Evolutionary conservation across 2,113 vertebrate species (phyloP).

Genomic region (Dissostichus mawsoni): DNA sequence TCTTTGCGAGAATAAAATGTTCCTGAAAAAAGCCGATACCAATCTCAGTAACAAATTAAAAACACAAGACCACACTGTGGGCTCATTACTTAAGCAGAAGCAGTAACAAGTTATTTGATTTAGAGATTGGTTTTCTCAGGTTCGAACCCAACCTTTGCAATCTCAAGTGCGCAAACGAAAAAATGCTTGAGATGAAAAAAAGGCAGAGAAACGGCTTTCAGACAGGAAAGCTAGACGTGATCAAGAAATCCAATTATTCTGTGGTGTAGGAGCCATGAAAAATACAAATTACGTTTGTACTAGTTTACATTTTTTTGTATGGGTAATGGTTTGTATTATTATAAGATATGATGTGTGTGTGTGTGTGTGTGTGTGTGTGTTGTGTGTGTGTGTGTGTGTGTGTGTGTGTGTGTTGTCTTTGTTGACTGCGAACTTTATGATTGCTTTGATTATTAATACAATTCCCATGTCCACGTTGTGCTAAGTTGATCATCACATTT

Average conservation of each 20-base stretch:
- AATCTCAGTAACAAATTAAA: conserved; percentile 45
- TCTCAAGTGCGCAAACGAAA: conserved; percentile 16
- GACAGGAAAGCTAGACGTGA: conserved; percentile 20
- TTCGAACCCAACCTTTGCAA: conserved; percentile 29
- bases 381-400: too few species aligned
- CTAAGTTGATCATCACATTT: too few species aligned
- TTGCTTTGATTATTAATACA: too few species aligned
- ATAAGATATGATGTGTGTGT: too few species aligned
- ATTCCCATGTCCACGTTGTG: too few species aligned
- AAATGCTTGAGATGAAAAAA: conserved; percentile 20
- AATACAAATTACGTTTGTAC: too few species aligned
- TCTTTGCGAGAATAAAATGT: background rate
- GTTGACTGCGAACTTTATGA: too few species aligned
- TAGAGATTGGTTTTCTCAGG: conserved; percentile 31
- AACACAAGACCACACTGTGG: conserved; percentile 23
- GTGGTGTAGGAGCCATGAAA: too few species aligned
- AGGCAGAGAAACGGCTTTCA: conserved; percentile 10
- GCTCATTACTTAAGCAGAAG: conserved; percentile 52
- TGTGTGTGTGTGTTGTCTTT: too few species aligned
- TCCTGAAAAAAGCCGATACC: conserved; percentile 23
- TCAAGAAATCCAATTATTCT: background rate
- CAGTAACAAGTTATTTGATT: conserved; percentile 63
- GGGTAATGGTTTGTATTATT: too few species aligned
- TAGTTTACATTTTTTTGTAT: too few species aligned
- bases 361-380: too few species aligned